Base-by-base conservation (phyloP, 2,888 invertebrate species). In the Aplocera efformata region DNA sequence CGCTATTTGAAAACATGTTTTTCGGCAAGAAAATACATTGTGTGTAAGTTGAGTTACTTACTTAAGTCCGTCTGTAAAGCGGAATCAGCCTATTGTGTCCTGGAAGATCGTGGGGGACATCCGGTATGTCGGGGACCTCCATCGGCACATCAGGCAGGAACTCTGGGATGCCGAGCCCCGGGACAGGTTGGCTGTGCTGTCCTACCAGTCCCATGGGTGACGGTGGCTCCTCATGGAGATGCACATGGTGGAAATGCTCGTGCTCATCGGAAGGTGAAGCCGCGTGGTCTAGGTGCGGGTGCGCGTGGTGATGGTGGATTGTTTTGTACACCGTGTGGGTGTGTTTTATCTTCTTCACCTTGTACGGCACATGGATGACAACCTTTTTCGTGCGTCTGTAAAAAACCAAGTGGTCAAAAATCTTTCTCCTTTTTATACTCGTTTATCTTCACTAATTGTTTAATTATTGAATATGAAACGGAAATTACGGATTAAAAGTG, bases 321-420 rank as follows among this genome's bases (percentile, higher is more conserved):
- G 92, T 90, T 68, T 92, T 93, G 77, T 90, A 92, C n/a, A 93
- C 88, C 0, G 92, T 93, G 66, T 93, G 93, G 0, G 92, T 92
- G 64, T 93, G 93, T 56, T 92, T 92, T 48, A 92, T 88, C 56
- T 91, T 91, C 75, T 93, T 93, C 48, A 92, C 89, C 55, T 90
- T 90, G 62, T 90, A 90, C 0, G 93, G 93, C 9, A 93, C 90
- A 62, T 92, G 92, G 48, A 93, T 92, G 5, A 91, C 89, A 4
- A 93, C 92, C 59, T 91, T 91, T 56, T 93, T 92, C 42, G 88
- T 88, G 32, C 91, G 91, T 51, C 74, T 89, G 88, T 1, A 54
- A 58, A 49, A n/a, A n/a, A n/a, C n/a, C n/a, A n/a, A n/a, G n/a
- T n/a, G n/a, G n/a, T n/a, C n/a, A n/a, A n/a, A n/a, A n/a, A n/a